A percentile compares a stretch with the other conserved stretches of the same genome.
Conservation (phyloP, 2,888 invertebrate genomes). For the Cyaniris semiargus region DNA sequence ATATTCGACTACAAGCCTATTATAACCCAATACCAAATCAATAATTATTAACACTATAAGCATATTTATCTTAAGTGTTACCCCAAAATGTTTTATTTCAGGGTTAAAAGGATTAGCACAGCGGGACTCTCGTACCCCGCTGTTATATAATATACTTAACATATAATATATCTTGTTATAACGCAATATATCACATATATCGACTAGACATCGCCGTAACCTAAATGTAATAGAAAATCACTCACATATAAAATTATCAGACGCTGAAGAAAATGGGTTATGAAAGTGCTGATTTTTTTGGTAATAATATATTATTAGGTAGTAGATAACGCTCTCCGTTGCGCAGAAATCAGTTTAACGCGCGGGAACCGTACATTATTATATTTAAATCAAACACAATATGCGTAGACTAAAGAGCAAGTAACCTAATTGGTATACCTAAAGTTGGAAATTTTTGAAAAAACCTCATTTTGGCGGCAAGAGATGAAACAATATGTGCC, state of each 20-base stretch:
- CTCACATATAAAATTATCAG: not conserved
- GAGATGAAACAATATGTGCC: too few relatives aligned
- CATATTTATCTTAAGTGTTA: not conserved
- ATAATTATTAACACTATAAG: not conserved
- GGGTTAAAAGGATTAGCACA: not conserved
- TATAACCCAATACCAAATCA: too few relatives aligned
- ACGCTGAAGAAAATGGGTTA: not conserved
- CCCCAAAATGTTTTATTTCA: not conserved
- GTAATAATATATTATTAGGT: not conserved
- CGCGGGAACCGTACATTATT: too few relatives aligned
- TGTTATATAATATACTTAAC: not conserved
- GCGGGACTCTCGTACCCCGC: not conserved
- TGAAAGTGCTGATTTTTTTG: not conserved
- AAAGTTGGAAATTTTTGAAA: too few relatives aligned
- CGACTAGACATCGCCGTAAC: not conserved
- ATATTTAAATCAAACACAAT: too few relatives aligned
- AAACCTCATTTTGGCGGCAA: too few relatives aligned
- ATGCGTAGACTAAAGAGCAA: too few relatives aligned
- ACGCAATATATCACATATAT: not conserved
- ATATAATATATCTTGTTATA: conserved; percentile 5
- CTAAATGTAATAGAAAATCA: not conserved
- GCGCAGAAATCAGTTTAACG: too few relatives aligned
- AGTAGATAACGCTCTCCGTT: too few relatives aligned
- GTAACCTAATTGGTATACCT: too few relatives aligned
- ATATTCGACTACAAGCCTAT: too few relatives aligned